Conservation (phyloP, 1,140 invertebrate genomes). For the Pseudomyrmex concolor region DNA sequence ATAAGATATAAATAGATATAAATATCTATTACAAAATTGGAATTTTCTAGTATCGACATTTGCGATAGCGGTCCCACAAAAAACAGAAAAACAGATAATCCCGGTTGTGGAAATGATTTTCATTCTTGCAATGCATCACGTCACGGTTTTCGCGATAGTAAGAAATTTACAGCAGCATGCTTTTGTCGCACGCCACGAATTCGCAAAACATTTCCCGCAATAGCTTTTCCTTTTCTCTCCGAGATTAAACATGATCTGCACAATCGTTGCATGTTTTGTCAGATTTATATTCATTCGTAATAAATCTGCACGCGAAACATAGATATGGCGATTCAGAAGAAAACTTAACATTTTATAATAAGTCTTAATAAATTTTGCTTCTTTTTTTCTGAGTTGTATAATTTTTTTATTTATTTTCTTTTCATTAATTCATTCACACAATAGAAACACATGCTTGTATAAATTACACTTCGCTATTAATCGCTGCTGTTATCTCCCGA, state of each 20-base stretch:
- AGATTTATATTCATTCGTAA: neutral
- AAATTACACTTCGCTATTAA: neutral
- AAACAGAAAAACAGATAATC: neutral
- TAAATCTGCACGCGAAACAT: neutral
- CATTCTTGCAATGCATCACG: neutral
- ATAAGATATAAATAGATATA: neutral
- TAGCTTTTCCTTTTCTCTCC: neutral
- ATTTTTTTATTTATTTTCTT: neutral
- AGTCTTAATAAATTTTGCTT: too few relatives aligned
- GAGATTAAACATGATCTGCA: neutral
- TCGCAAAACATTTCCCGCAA: constrained; percentile 2
- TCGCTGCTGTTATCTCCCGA: neutral
- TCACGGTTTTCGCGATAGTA: too few relatives aligned
- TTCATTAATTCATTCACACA: neutral
- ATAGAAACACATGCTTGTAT: neutral
- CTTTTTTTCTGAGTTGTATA: too few relatives aligned
- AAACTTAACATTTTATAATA: too few relatives aligned
- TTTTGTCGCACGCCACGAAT: neutral
- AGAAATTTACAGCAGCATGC: neutral
- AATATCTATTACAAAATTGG: neutral
- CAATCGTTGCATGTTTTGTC: neutral
- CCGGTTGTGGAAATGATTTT: too few relatives aligned
- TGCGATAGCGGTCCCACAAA: neutral
- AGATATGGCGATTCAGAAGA: too few relatives aligned
- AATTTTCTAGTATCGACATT: neutral